Percentiles rank a stretch among this genome's conserved stretches.
Evolutionary conservation across 2,888 invertebrate species (phyloP).

Genomic region (Ptychoptera albimana): DNA sequence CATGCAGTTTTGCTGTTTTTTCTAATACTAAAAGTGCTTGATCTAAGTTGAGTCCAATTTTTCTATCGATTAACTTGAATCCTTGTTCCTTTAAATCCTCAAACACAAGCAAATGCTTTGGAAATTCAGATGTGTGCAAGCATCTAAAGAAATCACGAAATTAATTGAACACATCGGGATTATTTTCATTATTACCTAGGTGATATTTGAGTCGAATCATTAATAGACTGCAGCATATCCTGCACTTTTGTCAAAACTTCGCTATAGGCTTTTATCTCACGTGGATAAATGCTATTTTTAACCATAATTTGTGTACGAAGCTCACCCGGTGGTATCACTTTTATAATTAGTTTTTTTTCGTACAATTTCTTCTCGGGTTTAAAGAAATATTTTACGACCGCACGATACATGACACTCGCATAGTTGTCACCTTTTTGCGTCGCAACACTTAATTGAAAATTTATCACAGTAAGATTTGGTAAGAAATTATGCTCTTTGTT

Average conservation of each 20-base stretch:
- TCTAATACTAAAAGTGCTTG: slow-evolving; percentile 34
- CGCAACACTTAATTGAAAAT: slow-evolving; percentile 3
- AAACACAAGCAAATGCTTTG: slow-evolving; percentile 30
- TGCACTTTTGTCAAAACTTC: slow-evolving; percentile 24
- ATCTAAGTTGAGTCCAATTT: slow-evolving; percentile 35
- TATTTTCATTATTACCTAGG: slow-evolving; percentile 13
- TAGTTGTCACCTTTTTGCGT: slow-evolving; percentile 19
- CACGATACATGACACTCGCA: slow-evolving; percentile 28
- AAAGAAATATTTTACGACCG: slow-evolving; percentile 21
- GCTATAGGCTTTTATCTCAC: slow-evolving; percentile 25
- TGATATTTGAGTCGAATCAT: slow-evolving; percentile 23
- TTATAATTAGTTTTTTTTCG: slow-evolving; percentile 24
- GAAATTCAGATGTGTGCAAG: slow-evolving; percentile 25
- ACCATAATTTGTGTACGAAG: slow-evolving; percentile 17
- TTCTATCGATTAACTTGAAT: slow-evolving; percentile 33
- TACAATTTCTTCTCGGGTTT: slow-evolving; percentile 16
- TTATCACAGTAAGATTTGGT: background rate
- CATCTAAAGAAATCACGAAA: slow-evolving; percentile 11
- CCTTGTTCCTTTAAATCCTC: slow-evolving; percentile 38
- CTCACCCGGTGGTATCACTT: slow-evolving; percentile 22
- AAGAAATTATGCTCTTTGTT: slow-evolving; percentile 9
- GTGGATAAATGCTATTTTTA: slow-evolving; percentile 26
- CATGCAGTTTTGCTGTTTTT: slow-evolving; percentile 39
- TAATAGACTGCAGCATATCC: slow-evolving; percentile 20
- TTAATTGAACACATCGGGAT: background rate